phyloP scores from a whole-genome alignment of 2,113 vertebrate species.

The Anseranas semipalmata region DNA sequence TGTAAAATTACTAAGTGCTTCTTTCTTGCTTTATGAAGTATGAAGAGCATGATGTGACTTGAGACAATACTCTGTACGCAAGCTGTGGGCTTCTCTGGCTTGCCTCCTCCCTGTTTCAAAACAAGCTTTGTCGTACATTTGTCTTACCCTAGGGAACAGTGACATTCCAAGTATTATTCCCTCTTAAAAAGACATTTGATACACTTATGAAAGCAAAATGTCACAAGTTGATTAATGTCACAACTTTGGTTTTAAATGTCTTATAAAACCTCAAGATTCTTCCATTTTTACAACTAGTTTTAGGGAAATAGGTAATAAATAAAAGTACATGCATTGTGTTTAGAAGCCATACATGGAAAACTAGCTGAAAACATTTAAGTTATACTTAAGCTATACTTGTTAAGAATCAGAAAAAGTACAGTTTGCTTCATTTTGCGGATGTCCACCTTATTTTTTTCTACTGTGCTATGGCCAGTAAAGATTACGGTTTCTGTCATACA shows the following conservation, averaged over 20 bases:
- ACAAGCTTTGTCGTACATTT: constrained; percentile 17
- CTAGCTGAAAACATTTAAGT: neutral
- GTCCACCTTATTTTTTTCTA: neutral
- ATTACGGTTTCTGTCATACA: neutral
- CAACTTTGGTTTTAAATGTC: neutral
- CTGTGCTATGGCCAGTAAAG: neutral
- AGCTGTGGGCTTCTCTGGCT: neutral
- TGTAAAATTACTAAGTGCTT: neutral
- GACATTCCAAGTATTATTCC: constrained; percentile 25
- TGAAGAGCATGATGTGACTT: neutral
- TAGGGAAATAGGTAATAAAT: neutral
- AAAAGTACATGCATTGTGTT: neutral
- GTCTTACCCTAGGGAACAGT: neutral
- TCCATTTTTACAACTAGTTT: neutral
- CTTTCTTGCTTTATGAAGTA: neutral
- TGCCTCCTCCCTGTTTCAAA: neutral
- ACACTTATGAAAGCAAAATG: neutral
- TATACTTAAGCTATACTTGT: neutral
- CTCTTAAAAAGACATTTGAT: constrained; percentile 10
- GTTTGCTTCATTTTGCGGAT: neutral
- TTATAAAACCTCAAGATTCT: neutral
- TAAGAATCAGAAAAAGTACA: neutral
- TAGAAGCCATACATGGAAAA: neutral
- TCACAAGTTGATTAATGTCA: neutral
- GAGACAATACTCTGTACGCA: neutral